Evolutionary conservation across 1,140 invertebrate genomes (phyloP), one percentile per base, ranked within the genome.

Genomic region (Matsumurasca onukii): DNA sequence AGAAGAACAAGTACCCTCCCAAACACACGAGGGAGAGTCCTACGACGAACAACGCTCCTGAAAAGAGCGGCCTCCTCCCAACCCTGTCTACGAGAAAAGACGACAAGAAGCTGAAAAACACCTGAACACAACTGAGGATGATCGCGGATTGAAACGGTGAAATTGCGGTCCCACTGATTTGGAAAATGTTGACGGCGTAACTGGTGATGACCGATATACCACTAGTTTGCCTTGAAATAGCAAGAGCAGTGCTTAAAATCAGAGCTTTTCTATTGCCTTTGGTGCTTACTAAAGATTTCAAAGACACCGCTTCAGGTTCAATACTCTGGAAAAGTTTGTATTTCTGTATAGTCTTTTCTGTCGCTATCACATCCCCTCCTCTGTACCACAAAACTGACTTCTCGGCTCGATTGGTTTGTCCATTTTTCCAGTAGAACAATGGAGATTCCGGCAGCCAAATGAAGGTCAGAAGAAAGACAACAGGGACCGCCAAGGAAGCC

Each of bases 181-280:
- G 67, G 75, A 91, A 94, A 77, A 92, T 94, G 2, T 83, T 82
- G 1, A 88, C 86, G 0, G 91, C 90, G 75, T 93, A 95, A 79
- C 94, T 95, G 72, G 94, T 90, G 29, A 97, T 88, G 12, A 91
- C 92, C 80, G 95, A 92, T 64, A 93, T 86, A 24, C 91, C 92
- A 68, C 88, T 90, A 57, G 92, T 83, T 77, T 93, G 91, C 76
- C 95, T 93, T 78, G 94, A 91, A 73, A 89, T 82, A 88, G 95
- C 91, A 57, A 92, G 82, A 0, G 87, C 86, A 1, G 94, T 81
- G 20, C 87, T 86, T 39, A 93, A 87, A 3, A 92, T 77, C 17
- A 93, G 79, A 0, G 90, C 90, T 75, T 84, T 89, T 68, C 83
- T 82, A 0, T 88, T 82, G 0, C 83, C 85, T 27, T 76, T 81